Percentiles rank a stretch among this genome's conserved stretches.
These are phyloP conservation scores for Odontophorus gujanensis DNA, from an alignment of 2,113 vertebrate species.

Conservation along the genomic window DNA sequence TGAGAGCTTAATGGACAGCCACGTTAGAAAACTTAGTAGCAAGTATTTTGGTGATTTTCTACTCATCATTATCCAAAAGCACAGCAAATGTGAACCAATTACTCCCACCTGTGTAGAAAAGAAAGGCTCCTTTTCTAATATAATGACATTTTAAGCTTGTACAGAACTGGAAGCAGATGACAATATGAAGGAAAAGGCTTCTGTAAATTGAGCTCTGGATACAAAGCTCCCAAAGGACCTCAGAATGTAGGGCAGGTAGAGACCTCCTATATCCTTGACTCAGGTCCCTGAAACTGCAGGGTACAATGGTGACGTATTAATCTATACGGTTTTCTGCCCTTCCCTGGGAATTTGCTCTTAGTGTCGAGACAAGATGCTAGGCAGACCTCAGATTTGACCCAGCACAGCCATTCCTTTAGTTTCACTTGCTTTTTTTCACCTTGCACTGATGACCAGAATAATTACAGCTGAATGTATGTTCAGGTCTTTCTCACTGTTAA, in stretches of 20 bases:
- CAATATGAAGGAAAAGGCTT: background rate
- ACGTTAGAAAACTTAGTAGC: background rate
- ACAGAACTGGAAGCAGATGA: background rate
- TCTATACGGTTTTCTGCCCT: background rate
- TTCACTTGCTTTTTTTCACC: background rate
- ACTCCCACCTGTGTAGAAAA: background rate
- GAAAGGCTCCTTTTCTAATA: background rate
- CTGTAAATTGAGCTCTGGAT: background rate
- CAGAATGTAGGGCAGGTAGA: background rate
- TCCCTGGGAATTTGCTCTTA: background rate
- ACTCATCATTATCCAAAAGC: background rate
- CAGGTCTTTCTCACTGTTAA: background rate
- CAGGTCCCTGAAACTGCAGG: background rate
- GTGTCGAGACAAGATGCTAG: background rate
- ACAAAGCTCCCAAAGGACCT: background rate
- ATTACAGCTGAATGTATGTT: background rate
- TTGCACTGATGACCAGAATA: background rate
- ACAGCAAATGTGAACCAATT: background rate
- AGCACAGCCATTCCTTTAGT: background rate
- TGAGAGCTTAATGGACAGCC: background rate
- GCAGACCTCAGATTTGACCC: background rate
- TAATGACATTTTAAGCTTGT: background rate
- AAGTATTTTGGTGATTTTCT: background rate
- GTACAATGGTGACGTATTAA: background rate
- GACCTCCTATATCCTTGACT: background rate